Evolutionary conservation across 2,888 invertebrate genomes (phyloP), one percentile per base, ranked within the genome.

Genomic region (Halictus ligatus): DNA sequence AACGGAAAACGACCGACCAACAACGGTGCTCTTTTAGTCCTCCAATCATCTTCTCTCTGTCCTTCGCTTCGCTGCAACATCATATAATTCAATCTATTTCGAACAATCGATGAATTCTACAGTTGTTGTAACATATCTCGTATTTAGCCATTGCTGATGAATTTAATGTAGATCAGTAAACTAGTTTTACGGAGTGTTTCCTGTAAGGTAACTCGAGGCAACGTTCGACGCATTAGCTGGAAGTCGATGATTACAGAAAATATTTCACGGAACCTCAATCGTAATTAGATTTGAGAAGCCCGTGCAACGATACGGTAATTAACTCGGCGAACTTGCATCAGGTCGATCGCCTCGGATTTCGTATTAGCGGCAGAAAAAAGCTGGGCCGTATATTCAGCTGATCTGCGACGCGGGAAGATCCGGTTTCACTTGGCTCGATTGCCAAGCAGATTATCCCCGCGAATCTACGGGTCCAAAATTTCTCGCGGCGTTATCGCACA

Each of bases 361-460:
- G 69, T 7, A 25, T 79, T 21, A 71, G 21, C 71, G 58, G 25
- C 35, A 48, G 78, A 58, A 78, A 84, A 84, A 84, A 80, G 75
- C 67, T 43, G 73, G 78, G 25, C 79, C 75, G 77, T 86, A 80
- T 85, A 85, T 85, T 85, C 85, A 90, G 84, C 78, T 78, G 64
- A 74, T 25, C 54, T 72, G 75, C 69, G 80, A 86, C 89, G 80
- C 82, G 76, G 64, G 81, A 89, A 89, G 85, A 90, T 90, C 89
- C 87, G 89, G 80, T 89, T 90, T 90, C 89, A 89, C 85, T 90
- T 87, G 91, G 91, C 89, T 84, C 89, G 73, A 54, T 74, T 46
- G 85, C 85, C 85, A 85, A 81, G 35, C 83, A 80, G 77, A 90
- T 88, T 81, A 82, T 84, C 75, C 72, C 10, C 1, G 67, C 50